Base-by-base conservation (phyloP, 1,140 invertebrate genomes). In the Macrostomum lignano region DNA sequence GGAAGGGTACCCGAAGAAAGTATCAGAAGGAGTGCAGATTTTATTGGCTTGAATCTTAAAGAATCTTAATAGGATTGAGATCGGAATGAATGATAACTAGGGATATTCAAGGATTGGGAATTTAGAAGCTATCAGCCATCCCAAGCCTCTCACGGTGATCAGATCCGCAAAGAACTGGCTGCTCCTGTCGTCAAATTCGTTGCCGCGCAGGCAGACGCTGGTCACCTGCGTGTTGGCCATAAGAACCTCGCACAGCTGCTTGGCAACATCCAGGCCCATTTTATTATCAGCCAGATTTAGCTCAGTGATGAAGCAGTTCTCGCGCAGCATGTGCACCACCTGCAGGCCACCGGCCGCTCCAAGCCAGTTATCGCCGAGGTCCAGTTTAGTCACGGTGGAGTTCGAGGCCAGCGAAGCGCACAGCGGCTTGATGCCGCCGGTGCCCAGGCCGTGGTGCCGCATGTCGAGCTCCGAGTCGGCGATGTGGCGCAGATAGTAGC, bases 401-500 rank as follows among this genome's bases (percentile, higher is more conserved):
- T 55, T 56, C 9, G 45, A 44, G 51, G 30, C 49, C 48, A 43
- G 42, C 14, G 51, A 46, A 13, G 44, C 41, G 25, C 50, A 46
- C 11, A 56, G 44, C 21, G 53, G 48, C 34, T 45, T 45, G 40
- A 55, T 47, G 25, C 48, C 51, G 7, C 43, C 38, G 5, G 44
- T 35, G 9, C 48, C 50, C n/a, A 58, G 44, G 9, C 51, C 52
- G 38, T 58, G 55, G 31, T 58, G 53, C 25, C 44, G 48, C 43
- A 58, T 45, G 21, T 44, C 42, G 10, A 58, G 42, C 7, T 44
- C 15, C 7, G 33, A 31, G 26, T 55, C 51, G 17, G 49, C 39
- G 45, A 58, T 51, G 39, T 58, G 53, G 5, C 53, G 42, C 3
- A 58, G 39, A 38, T 49, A 56, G 35, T 52, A 56, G 6, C 51